Conservation (phyloP, 2,888 invertebrate genomes). For the Chirona hameri region DNA sequence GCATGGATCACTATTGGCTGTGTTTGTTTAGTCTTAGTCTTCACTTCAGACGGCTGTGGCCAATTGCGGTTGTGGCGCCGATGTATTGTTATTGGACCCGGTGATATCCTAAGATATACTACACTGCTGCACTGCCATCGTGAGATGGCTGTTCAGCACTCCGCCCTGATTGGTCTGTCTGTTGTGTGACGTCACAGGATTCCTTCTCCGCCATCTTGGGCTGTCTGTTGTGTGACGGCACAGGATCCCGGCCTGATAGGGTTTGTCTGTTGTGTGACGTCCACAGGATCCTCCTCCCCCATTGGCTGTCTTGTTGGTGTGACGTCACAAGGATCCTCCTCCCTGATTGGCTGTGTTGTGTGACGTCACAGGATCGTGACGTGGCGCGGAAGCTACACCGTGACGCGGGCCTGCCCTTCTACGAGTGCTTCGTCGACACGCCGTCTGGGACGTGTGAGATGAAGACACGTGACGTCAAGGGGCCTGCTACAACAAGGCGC, state of each 20-base stretch:
- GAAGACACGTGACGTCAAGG: constrained; percentile 90
- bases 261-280: background rate
- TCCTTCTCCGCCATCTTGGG: background rate
- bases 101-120: too few species aligned
- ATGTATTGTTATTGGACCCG: too few species aligned
- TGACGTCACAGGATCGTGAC: constrained; percentile 67
- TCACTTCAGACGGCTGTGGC: too few species aligned
- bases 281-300: constrained; percentile 59
- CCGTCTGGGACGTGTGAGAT: constrained; percentile 91
- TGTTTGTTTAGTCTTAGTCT: too few species aligned
- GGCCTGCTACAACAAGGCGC: constrained; percentile 96
- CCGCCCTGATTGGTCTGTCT: too few species aligned
- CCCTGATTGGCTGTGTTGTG: background rate
- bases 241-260: too few species aligned
- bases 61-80: too few species aligned
- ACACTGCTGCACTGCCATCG: too few species aligned
- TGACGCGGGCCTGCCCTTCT: constrained; percentile 79
- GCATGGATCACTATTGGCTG: too few species aligned
- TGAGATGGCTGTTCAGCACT: too few species aligned
- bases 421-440: constrained; percentile 95
- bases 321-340: constrained; percentile 67
- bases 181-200: too few species aligned
- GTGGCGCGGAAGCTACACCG: constrained; percentile 86
- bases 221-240: background rate
- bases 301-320: constrained; percentile 47